Evolutionary conservation across 2,888 invertebrate species (phyloP), one percentile per base, ranked within the genome.

Genomic region (Tyria jacobaeae): DNA sequence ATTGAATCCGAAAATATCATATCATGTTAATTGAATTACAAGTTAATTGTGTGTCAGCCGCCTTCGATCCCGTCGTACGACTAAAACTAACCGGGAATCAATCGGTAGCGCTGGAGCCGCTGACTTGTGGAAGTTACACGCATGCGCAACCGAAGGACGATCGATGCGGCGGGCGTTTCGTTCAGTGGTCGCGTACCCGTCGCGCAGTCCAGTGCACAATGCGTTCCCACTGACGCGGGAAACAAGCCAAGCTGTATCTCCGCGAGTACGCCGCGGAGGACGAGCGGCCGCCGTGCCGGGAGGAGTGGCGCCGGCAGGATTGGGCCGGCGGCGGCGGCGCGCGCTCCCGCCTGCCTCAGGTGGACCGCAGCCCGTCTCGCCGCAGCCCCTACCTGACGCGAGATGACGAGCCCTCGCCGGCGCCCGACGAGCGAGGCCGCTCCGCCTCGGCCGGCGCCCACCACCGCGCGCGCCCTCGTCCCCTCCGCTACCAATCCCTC

Each of bases 361-460:
- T 97, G 91, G 97, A 98, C 96, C 96, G 97, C 89, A 97, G 97
- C 91, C 97, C 97, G 89, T 97, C 97, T 85, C 95, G 97, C 88
- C 97, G 97, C 94, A 96, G 96, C 90, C 96, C 96, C 86, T 96
- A 96, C 94, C 96, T 96, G 89, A 95, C 96, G 88, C 95, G 96
- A 89, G 96, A 96, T 94, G 97, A 97, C 92, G 97, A 97, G 91
- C 96, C 97, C 82, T 92, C 92, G 68, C 96, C 96, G 84, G 97
- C 97, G 93, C 97, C 97, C 88, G 96, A 97, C 92, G 96, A 97
- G 94, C 96, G 97, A 89, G 97, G 97, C 87, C 96, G 96, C 81
- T 94, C 95, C 64, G 96, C 96, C 80, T 95, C 96, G 78, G 95
- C 96, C 77, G 96, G 96, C 85, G 93, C 94, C 15, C 96, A 96